Percentiles rank a stretch among this genome's conserved stretches.
These are phyloP conservation scores for Rhyacophila evoluta DNA, from an alignment of 2,888 invertebrate genomes.

Conservation along the genomic window DNA sequence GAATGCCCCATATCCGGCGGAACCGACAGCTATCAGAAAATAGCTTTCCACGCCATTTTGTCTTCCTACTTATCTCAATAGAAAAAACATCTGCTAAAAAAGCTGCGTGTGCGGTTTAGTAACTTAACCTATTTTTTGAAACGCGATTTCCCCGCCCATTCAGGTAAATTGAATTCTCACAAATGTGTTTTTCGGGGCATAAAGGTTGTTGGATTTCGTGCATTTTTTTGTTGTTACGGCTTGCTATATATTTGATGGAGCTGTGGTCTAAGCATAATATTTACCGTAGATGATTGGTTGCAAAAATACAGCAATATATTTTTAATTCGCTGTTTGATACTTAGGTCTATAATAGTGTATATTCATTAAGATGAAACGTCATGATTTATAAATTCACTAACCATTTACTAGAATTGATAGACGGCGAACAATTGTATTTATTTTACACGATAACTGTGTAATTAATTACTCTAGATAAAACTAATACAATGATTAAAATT, in stretches of 20 bases:
- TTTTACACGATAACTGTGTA: too few species aligned
- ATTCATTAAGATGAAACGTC: too few species aligned
- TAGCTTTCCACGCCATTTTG: not conserved
- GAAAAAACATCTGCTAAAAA: slow-evolving; percentile 3
- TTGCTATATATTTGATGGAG: not conserved
- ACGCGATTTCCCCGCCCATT: not conserved
- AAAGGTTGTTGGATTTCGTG: not conserved
- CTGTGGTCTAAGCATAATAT: too few species aligned
- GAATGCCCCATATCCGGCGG: not conserved
- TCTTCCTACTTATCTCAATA: not conserved
- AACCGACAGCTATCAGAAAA: not conserved
- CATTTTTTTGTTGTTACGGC: not conserved
- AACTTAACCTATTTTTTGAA: slow-evolving; percentile 12
- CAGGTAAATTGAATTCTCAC: not conserved
- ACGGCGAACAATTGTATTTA: too few species aligned
- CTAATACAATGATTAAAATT: too few species aligned
- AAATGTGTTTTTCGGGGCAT: slow-evolving; percentile 3
- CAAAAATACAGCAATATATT: too few species aligned
- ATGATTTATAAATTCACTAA: too few species aligned
- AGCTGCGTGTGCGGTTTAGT: not conserved
- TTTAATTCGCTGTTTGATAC: too few species aligned
- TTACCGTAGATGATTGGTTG: too few species aligned
- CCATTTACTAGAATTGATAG: too few species aligned
- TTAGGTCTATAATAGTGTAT: too few species aligned
- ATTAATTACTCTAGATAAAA: too few species aligned